Evolutionary conservation across 2,797 vertebrate genomes (phyloP).

Genomic region (Phoebastria nigripes): DNA sequence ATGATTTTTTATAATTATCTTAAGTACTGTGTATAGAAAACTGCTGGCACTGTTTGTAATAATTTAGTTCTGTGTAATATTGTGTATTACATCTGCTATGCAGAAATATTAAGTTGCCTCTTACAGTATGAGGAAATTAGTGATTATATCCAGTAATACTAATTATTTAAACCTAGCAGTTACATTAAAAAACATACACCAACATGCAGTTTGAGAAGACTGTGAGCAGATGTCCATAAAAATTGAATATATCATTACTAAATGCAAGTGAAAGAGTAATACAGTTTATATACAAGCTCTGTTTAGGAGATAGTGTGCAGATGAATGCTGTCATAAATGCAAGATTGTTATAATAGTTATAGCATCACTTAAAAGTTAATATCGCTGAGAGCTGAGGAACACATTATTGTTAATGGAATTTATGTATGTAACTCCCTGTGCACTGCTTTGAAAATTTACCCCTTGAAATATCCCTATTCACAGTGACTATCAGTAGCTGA

Average conservation of each 20-base stretch:
- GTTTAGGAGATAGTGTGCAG: conserved; percentile 29
- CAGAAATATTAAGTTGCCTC: conserved; percentile 73
- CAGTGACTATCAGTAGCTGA: conserved; percentile 14
- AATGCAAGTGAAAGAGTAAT: conserved; percentile 46
- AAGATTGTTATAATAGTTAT: conserved; percentile 57
- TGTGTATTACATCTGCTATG: conserved; percentile 70
- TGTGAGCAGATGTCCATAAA: conserved; percentile 63
- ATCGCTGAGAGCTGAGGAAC: conserved; percentile 48
- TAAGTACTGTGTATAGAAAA: conserved; percentile 77
- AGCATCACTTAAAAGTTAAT: conserved; percentile 65
- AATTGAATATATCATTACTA: conserved; percentile 56
- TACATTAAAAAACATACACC: conserved; percentile 55
- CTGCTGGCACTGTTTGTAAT: conserved; percentile 73
- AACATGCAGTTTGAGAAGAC: conserved; percentile 24
- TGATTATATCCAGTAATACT: conserved; percentile 63
- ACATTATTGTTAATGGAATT: conserved; percentile 64
- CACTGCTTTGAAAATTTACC: conserved; percentile 57
- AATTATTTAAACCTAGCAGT: conserved; percentile 72
- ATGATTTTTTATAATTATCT: conserved; percentile 79
- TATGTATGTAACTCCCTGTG: conserved; percentile 34
- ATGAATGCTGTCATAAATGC: conserved; percentile 53
- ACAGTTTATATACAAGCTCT: conserved; percentile 28
- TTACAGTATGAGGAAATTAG: conserved; percentile 69
- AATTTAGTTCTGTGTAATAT: conserved; percentile 72
- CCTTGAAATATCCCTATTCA: conserved; percentile 38